Percentiles rank a stretch among this genome's conserved stretches.
These are phyloP conservation scores for Drosophila meridiana DNA, from an alignment of 2,888 invertebrate species.

Conservation along the genomic window DNA sequence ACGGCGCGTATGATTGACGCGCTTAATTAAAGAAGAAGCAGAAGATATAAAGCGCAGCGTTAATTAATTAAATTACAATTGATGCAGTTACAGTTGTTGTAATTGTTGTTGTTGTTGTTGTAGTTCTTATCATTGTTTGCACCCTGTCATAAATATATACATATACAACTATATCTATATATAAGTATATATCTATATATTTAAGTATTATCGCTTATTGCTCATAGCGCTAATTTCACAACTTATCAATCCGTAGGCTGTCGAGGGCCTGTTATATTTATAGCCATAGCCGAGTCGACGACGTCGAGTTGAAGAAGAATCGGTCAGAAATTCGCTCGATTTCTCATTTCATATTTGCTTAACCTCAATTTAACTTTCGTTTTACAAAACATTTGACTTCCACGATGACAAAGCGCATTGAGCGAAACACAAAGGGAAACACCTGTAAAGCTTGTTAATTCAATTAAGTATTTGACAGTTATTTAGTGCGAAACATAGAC, in stretches of 20 bases:
- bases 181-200: constrained; percentile 8
- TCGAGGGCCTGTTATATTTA: constrained; percentile 13
- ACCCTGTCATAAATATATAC: constrained; percentile 9
- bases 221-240: constrained; percentile 38
- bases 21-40: constrained; percentile 60
- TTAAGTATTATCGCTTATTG: constrained; percentile 5
- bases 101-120: constrained; percentile 27
- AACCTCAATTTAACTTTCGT: constrained; percentile 23
- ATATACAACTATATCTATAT: constrained; percentile 1
- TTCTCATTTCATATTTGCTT: constrained; percentile 1
- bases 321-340: constrained; percentile 15
- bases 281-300: constrained; percentile 1
- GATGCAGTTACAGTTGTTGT: constrained; percentile 47
- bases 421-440: not conserved
- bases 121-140: constrained; percentile 34
- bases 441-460: not conserved
- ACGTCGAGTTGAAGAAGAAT: constrained; percentile 1
- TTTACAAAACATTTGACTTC: constrained; percentile 15
- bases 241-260: constrained; percentile 34
- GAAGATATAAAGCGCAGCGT: constrained; percentile 31
- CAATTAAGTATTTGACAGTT: not conserved
- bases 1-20: constrained; percentile 73
- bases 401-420: not conserved
- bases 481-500: not conserved
- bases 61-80: constrained; percentile 79